A percentile compares a stretch with the other conserved stretches of the same genome.
phyloP scores from a whole-genome alignment of 2,888 invertebrate species.

The Nasonovia ribisnigri region DNA sequence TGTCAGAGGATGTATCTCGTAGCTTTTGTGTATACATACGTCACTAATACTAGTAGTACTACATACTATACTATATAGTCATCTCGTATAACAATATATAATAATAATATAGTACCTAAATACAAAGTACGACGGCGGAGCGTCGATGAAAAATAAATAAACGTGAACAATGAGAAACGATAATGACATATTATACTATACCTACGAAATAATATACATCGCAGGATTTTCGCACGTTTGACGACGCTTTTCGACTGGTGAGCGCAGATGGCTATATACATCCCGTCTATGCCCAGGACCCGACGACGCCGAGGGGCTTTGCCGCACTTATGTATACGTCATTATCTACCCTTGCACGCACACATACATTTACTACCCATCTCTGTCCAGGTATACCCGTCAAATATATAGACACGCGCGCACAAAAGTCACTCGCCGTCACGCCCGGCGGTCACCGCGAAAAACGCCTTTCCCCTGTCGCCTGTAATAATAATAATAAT shows the following conservation, averaged over 20 bases:
- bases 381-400: background rate
- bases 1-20: background rate
- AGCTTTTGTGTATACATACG: background rate
- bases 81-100: background rate
- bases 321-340: background rate
- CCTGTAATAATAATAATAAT: too few species aligned
- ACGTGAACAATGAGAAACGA: background rate
- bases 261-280: background rate
- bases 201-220: background rate
- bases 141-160: background rate
- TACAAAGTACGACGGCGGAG: background rate
- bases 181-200: background rate
- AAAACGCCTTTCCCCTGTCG: background rate
- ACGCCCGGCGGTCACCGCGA: slow-evolving; percentile 35
- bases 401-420: background rate
- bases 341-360: background rate
- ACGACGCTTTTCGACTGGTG: background rate
- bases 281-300: background rate
- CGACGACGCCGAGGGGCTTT: background rate
- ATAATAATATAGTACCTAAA: background rate
- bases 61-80: background rate
- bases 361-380: background rate
- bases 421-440: background rate
- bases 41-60: too few species aligned
- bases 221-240: background rate